Base-by-base conservation (phyloP, 1,140 invertebrate genomes). In the Drosophila truncata region DNA sequence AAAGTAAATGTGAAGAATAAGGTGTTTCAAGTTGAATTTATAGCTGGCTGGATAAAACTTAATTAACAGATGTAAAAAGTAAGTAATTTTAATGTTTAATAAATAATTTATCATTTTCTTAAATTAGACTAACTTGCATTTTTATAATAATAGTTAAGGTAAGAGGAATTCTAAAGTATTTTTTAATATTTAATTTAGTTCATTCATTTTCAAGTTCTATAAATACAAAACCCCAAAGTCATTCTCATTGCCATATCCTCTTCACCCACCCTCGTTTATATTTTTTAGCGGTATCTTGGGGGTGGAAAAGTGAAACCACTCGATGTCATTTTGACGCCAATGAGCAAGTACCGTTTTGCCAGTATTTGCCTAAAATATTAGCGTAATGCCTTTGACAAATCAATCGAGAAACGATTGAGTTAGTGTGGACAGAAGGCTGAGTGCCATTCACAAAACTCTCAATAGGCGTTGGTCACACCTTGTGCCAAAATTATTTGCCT, bases 311-410 rank as follows among this genome's bases (percentile, higher is more conserved):
- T 41, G 54, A 64, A 60, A 35, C 61, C 84, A 87, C 84, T 87
- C 52, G 73, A 88, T 84, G 72, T 88, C 77, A 88, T 74, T 87
- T 80, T 88, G 50, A 83, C 84, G 84, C 75, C 75, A 62, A 54
- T 52, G 46, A 58, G 29, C 63, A 46, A 31, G 31, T 57, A 66
- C 47, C 54, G 70, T 77, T 54, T 70, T 87, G 29, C 49, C 62
- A 63, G 66, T 87, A 90, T 87, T 87, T 87, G 80, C 62, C 69
- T 23, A 88, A 90, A 69, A 69, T 80, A 87, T 80, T 71, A 84
- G 47, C 81, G 72, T 71, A 88, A 84, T 87, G 73, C 80, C 80
- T 87, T 88, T 88, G 83, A 84, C 80, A 87, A 87, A 84, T 87
- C 84, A 87, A 81, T 84, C 47, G 84, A 61, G 63, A 80, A 85